Evolutionary conservation across 2,113 vertebrate species (phyloP).

Genomic region (Takifugu flavidus): DNA sequence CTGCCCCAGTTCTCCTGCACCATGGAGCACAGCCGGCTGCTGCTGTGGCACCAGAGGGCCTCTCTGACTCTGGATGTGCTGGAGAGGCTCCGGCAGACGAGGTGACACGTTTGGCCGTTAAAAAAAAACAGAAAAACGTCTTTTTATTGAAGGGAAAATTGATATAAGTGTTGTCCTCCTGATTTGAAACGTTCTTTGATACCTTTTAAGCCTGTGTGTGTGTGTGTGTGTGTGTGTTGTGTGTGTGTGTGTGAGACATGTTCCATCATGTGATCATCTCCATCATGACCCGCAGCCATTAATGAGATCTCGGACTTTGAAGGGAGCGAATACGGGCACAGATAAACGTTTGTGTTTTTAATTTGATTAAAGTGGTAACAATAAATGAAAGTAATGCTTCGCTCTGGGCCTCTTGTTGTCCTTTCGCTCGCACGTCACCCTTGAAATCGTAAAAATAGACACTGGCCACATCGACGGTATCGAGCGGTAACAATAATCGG

Average conservation of each 20-base stretch:
- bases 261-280: no score
- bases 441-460: background rate
- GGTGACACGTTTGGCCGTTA: no score
- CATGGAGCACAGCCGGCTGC: conserved; percentile 77
- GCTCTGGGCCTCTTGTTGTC: background rate
- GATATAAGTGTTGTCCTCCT: no score
- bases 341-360: background rate
- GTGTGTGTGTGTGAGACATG: no score
- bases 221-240: no score
- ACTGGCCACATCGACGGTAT: background rate
- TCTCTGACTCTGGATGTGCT: conserved; percentile 73
- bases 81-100: conserved; percentile 29
- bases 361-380: background rate
- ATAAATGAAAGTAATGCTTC: background rate
- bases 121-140: no score
- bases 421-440: background rate
- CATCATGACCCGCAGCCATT: no score
- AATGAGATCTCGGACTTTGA: no score
- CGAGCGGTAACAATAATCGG: conserved; percentile 19
- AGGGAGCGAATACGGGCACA: no score
- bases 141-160: background rate
- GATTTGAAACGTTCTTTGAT: background rate
- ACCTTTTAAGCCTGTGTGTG: background rate
- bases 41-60: conserved; percentile 76
- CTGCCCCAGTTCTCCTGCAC: conserved; percentile 84